phyloP scores from a whole-genome alignment of 1,140 invertebrate species.

The Antheraea mylitta region DNA sequence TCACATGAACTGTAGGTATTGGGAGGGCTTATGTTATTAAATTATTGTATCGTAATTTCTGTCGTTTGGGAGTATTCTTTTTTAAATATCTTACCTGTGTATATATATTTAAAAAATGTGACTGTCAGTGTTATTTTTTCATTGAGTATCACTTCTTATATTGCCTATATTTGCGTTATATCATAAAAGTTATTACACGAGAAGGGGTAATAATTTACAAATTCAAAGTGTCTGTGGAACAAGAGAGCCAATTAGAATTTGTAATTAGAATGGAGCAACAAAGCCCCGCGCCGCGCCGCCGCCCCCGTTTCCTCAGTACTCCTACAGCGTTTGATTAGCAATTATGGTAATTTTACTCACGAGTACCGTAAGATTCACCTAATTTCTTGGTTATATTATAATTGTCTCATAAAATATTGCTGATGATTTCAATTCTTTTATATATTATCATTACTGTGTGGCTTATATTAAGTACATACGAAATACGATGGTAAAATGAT shows the following conservation, averaged over 20 bases:
- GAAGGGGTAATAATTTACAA: slow-evolving; percentile 67
- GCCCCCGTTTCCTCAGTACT: slow-evolving; percentile 25
- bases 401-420: slow-evolving; percentile 47
- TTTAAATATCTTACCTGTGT: background rate
- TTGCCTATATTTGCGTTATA: background rate
- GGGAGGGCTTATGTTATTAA: slow-evolving; percentile 23
- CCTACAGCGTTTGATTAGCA: slow-evolving; percentile 76
- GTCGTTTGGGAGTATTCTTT: background rate
- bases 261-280: slow-evolving; percentile 67
- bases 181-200: background rate
- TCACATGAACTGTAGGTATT: slow-evolving; percentile 23
- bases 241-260: slow-evolving; percentile 77
- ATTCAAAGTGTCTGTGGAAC: slow-evolving; percentile 75
- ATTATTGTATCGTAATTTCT: slow-evolving; percentile 12
- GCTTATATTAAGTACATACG: no score
- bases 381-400: slow-evolving; percentile 77
- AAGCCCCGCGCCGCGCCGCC: slow-evolving; percentile 29
- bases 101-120: no score
- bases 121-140: background rate
- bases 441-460: no score
- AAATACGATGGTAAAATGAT: slow-evolving; percentile 11
- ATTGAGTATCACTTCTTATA: background rate
- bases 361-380: slow-evolving; percentile 74
- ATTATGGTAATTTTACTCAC: slow-evolving; percentile 77
- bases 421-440: background rate